These are phyloP conservation scores for Cryptoblepharus egeriae DNA, from an alignment of 2,797 vertebrate species.

Conservation along the genomic window DNA sequence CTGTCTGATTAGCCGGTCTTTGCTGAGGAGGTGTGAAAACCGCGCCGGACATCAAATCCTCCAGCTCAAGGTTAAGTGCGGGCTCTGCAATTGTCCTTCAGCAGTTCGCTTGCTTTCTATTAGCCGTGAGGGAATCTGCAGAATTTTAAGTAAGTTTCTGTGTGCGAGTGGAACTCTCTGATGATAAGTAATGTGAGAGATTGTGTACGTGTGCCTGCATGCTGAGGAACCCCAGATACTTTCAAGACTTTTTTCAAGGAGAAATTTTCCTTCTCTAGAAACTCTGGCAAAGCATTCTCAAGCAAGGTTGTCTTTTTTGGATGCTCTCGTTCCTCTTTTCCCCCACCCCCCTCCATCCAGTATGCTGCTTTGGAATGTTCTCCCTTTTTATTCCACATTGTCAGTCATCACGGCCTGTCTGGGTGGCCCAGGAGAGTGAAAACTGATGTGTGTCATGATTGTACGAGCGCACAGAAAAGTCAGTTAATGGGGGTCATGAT, in stretches of 20 bases:
- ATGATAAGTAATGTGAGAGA: conserved; percentile 8
- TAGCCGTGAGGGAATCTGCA: not conserved
- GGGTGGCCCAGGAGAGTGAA: conserved; percentile 5
- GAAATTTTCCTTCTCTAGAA: conserved; percentile 27
- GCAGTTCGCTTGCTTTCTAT: conserved; percentile 34
- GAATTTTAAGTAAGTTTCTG: conserved; percentile 57
- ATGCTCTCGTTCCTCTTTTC: not conserved
- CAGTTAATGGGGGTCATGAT: conserved; percentile 14
- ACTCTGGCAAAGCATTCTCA: not conserved
- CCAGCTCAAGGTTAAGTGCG: conserved; percentile 59
- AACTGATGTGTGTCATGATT: not conserved
- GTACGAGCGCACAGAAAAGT: not conserved
- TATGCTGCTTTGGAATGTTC: not conserved
- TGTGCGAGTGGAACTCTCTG: not conserved
- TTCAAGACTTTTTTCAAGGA: conserved; percentile 5
- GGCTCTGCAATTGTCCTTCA: conserved; percentile 16
- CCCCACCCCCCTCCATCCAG: not conserved
- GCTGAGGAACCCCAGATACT: conserved; percentile 5
- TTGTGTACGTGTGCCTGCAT: rapidly evolving
- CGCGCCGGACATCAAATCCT: conserved; percentile 27
- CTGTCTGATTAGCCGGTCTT: conserved; percentile 50
- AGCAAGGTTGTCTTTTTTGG: not conserved
- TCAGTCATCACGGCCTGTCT: not conserved
- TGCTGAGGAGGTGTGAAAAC: conserved; percentile 34
- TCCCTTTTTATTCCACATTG: not conserved